A percentile compares a stretch with the other conserved stretches of the same genome.
Conservation (phyloP, 2,888 invertebrate species). For the Fabriciana adippe region DNA sequence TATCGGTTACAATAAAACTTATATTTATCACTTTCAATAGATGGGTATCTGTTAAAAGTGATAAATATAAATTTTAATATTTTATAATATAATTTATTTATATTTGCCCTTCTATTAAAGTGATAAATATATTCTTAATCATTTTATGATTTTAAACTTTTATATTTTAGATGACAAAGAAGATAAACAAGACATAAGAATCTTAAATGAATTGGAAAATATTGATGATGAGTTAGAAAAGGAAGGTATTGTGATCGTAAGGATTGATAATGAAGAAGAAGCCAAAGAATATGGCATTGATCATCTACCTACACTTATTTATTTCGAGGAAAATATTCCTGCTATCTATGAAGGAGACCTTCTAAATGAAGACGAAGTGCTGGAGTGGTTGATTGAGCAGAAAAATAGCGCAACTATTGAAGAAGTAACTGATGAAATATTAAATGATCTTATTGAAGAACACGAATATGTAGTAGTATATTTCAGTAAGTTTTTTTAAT, state of each 20-base stretch:
- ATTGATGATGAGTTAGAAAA: conserved; percentile 95
- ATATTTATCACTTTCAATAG: background rate
- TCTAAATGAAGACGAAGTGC: conserved; percentile 94
- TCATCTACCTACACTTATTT: conserved; percentile 91
- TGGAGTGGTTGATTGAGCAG: conserved; percentile 94
- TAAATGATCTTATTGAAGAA: conserved; percentile 91
- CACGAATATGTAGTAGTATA: conserved; percentile 97
- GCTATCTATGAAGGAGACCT: conserved; percentile 95
- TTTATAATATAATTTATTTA: background rate
- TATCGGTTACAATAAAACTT: background rate
- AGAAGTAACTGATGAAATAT: conserved; percentile 95
- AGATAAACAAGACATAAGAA: conserved; percentile 93
- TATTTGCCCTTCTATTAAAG: background rate
- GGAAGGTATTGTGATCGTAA: conserved; percentile 94
- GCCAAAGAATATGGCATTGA: conserved; percentile 95
- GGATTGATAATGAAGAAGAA: conserved; percentile 94
- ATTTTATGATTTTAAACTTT: background rate
- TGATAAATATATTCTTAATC: too few relatives aligned
- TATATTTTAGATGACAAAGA: conserved; percentile 90
- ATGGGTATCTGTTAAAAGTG: too few relatives aligned
- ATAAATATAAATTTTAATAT: background rate
- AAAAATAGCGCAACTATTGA: conserved; percentile 95
- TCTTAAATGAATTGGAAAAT: conserved; percentile 94
- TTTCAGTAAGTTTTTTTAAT: conserved; percentile 86
- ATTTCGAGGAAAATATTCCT: conserved; percentile 95